Evolutionary conservation across 2,888 invertebrate species (phyloP).

Genomic region (Pheosia tremula): DNA sequence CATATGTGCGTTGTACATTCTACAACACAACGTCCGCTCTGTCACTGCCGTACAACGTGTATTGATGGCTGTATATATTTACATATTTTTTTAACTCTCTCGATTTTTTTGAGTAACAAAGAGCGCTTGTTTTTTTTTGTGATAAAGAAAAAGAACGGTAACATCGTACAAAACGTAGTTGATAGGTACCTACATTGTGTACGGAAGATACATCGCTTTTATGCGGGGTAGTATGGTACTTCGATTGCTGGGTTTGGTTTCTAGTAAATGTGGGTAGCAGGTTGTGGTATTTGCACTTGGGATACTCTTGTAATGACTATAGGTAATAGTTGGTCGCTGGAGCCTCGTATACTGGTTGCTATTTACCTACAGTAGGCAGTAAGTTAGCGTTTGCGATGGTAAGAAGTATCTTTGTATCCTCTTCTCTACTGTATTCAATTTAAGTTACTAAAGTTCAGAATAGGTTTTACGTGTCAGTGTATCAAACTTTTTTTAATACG

Average conservation of each 20-base stretch:
- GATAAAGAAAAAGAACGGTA: not conserved
- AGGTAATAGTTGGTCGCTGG: not conserved
- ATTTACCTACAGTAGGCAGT: not conserved
- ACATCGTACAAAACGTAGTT: no score
- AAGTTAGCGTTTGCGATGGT: not conserved
- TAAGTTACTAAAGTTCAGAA: no score
- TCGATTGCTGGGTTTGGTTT: not conserved
- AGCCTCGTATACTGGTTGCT: not conserved
- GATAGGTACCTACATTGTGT: not conserved
- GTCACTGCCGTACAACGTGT: conserved; percentile 33
- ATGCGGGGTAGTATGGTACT: not conserved
- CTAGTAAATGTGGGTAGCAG: not conserved
- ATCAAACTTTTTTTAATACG: no score
- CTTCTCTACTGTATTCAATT: no score
- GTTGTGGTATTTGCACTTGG: not conserved
- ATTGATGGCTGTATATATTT: conserved; percentile 29
- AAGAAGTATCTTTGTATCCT: no score
- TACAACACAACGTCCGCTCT: conserved; percentile 38
- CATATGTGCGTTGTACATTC: conserved; percentile 57
- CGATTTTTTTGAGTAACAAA: conserved; percentile 3
- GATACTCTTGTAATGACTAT: not conserved
- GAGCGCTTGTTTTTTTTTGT: not conserved
- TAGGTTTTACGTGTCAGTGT: no score
- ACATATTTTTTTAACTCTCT: conserved; percentile 30
- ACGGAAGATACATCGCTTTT: not conserved